A percentile compares a stretch with the other conserved stretches of the same genome.
Evolutionary conservation across 2,888 invertebrate genomes (phyloP).

Genomic region (Diachrysia chrysitis): DNA sequence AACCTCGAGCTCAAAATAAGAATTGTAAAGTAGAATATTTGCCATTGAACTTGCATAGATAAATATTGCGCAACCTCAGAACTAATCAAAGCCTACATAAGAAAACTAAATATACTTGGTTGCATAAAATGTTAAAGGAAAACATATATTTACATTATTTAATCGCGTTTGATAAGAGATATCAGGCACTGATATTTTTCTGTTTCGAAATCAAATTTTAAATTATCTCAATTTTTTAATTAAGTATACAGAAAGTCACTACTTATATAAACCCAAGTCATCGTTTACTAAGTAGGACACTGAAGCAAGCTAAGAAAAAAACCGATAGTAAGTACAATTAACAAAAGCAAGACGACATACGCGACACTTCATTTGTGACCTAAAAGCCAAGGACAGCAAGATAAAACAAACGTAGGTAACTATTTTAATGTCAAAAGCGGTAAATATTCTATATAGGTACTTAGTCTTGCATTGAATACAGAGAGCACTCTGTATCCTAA

Average conservation of each 20-base stretch:
- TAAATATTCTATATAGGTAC: too few relatives aligned
- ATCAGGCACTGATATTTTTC: not conserved
- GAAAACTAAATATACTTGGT: not conserved
- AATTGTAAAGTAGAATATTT: slow-evolving; percentile 17
- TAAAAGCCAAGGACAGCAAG: slow-evolving; percentile 1
- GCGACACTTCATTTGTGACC: slow-evolving; percentile 1
- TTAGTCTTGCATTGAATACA: too few relatives aligned
- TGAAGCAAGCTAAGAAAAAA: too few relatives aligned
- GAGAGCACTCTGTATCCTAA: slow-evolving; percentile 1
- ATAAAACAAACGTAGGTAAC: not conserved
- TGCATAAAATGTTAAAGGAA: not conserved
- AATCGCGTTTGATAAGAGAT: not conserved
- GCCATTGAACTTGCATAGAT: slow-evolving; percentile 16
- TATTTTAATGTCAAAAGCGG: not conserved
- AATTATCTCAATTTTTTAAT: too few relatives aligned
- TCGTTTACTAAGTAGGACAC: too few relatives aligned
- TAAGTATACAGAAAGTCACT: too few relatives aligned
- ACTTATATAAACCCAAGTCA: too few relatives aligned
- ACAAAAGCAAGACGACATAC: not conserved
- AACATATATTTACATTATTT: not conserved
- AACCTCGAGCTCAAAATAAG: slow-evolving; percentile 12
- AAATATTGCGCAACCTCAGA: slow-evolving; percentile 36
- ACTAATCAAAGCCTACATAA: slow-evolving; percentile 10
- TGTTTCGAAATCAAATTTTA: too few relatives aligned
- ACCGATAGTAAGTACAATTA: not conserved